Percentiles rank a stretch among this genome's conserved stretches.
Evolutionary conservation across 2,113 vertebrate species (phyloP).

Genomic region (Cryptomyrus ogoouensis): DNA sequence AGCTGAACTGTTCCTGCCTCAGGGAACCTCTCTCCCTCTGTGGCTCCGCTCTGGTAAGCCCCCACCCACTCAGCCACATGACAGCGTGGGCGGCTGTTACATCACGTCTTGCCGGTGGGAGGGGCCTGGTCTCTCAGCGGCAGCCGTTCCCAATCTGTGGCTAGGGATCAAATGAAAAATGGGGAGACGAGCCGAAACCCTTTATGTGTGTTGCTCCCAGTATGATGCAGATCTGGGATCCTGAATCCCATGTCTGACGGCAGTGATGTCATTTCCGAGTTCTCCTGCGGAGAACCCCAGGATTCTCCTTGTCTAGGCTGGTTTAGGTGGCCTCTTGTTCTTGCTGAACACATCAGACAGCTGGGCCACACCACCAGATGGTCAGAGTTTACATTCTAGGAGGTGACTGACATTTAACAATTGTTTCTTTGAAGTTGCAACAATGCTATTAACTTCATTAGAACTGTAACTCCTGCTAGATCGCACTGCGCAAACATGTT

Average conservation of each 20-base stretch:
- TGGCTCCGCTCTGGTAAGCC: not conserved
- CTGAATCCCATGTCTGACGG: not conserved
- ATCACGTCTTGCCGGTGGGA: not conserved
- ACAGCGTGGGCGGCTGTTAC: slow-evolving; percentile 2
- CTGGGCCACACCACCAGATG: slow-evolving; percentile 3
- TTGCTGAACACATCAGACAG: not conserved
- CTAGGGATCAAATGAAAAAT: not conserved
- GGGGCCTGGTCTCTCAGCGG: not conserved
- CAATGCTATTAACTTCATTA: no score
- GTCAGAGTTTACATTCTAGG: not conserved
- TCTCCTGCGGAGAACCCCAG: not conserved
- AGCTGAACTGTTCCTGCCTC: not conserved
- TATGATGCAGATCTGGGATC: not conserved
- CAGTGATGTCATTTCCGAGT: not conserved
- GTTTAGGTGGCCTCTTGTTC: not conserved
- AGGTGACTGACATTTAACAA: not conserved
- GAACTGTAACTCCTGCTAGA: not conserved
- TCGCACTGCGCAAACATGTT: not conserved
- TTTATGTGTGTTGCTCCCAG: not conserved
- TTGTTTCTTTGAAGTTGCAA: slow-evolving; percentile 1
- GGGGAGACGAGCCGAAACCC: not conserved
- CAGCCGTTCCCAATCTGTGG: not conserved
- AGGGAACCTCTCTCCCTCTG: not conserved
- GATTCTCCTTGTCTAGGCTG: not conserved
- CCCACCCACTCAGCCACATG: not conserved